phyloP scores from a whole-genome alignment of 1,140 invertebrate genomes.

The Adelges cooleyi region DNA sequence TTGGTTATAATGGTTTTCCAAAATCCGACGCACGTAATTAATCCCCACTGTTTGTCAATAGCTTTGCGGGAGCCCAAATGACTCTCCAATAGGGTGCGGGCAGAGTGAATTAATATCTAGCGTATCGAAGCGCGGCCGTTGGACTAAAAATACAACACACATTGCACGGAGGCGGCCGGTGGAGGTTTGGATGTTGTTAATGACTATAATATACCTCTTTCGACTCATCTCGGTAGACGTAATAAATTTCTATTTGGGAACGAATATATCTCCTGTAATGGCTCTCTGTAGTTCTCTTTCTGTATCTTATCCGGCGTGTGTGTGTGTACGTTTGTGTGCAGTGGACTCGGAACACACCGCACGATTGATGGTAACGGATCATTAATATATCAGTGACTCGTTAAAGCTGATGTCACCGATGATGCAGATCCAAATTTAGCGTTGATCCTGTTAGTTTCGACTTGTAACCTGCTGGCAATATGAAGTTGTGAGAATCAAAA shows the following conservation, averaged over 20 bases:
- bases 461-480: too few relatives aligned
- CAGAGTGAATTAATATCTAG: not conserved
- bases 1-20: not conserved
- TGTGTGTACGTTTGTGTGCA: not conserved
- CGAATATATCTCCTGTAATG: conserved; percentile 8
- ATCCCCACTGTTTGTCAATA: not conserved
- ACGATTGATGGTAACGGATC: not conserved
- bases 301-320: not conserved
- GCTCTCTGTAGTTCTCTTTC: not conserved
- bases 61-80: too few relatives aligned
- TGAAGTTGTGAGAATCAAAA: too few relatives aligned
- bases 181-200: not conserved
- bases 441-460: too few relatives aligned
- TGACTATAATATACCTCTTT: not conserved
- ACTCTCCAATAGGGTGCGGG: not conserved
- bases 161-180: too few relatives aligned
- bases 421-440: not conserved
- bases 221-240: not conserved
- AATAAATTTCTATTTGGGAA: conserved; percentile 14
- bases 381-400: not conserved
- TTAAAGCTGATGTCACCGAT: not conserved
- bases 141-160: conserved; percentile 14
- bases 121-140: conserved; percentile 1
- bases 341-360: not conserved
- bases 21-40: not conserved